These are phyloP conservation scores for Saccopteryx bilineata DNA, from an alignment of 2,113 vertebrate species.

Conservation along the genomic window DNA sequence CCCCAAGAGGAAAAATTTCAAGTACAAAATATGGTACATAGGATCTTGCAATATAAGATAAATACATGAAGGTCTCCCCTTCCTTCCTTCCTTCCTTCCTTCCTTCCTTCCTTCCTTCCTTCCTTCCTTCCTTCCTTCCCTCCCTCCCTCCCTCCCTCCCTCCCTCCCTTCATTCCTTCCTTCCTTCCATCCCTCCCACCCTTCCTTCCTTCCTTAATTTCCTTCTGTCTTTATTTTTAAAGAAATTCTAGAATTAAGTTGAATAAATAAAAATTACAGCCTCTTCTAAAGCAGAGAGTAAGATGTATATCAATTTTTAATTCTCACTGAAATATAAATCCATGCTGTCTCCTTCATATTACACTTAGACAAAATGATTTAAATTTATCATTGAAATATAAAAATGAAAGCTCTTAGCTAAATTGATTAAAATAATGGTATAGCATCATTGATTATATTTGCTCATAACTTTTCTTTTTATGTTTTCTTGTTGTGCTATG, in stretches of 20 bases:
- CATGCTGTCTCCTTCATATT: conserved; percentile 27
- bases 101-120: neutral
- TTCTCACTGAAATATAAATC: conserved; percentile 53
- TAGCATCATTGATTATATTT: conserved; percentile 19
- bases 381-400: conserved; percentile 75
- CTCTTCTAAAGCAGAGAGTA: neutral
- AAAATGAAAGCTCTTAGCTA: conserved; percentile 70
- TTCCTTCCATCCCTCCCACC: too few relatives aligned
- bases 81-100: fast-evolving
- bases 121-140: fast-evolving
- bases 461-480: conserved; percentile 26
- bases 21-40: neutral
- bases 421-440: conserved; percentile 73
- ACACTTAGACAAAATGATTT: conserved; percentile 69
- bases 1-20: neutral
- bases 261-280: neutral
- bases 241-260: neutral
- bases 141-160: neutral
- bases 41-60: neutral
- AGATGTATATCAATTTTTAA: conserved; percentile 49
- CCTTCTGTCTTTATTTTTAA: neutral
- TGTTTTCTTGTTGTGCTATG: conserved; percentile 22
- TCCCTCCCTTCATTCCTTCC: neutral
- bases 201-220: neutral
- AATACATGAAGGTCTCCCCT: neutral